A percentile compares a stretch with the other conserved stretches of the same genome.
Evolutionary conservation across 2,797 vertebrate genomes (phyloP).

Genomic region (Gymnodraco acuticeps): DNA sequence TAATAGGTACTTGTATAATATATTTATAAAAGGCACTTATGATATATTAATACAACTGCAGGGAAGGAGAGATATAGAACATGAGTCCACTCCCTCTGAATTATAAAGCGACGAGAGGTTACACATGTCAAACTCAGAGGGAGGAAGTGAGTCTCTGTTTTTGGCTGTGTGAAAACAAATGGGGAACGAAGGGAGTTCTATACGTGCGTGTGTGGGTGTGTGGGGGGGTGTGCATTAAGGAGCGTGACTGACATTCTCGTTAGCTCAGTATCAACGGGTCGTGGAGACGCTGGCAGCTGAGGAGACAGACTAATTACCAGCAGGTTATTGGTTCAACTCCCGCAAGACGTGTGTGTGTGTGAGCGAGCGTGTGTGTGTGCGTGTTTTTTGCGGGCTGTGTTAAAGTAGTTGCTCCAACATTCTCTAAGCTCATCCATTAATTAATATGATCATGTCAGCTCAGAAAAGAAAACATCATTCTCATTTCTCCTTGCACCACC

Average conservation of each 20-base stretch:
- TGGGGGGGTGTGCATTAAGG: not conserved
- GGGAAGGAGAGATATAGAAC: constrained; percentile 35
- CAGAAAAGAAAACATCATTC: constrained; percentile 67
- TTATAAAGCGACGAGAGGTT: constrained; percentile 62
- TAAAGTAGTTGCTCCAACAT: constrained; percentile 57
- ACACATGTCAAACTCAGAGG: constrained; percentile 54
- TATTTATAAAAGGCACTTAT: constrained; percentile 66
- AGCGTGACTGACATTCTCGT: constrained; percentile 77
- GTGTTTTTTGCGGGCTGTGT: constrained; percentile 33
- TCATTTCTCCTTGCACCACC: constrained; percentile 36
- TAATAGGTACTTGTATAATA: constrained; percentile 51
- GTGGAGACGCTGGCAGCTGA: constrained; percentile 74
- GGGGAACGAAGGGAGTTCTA: constrained; percentile 26
- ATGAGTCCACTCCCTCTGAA: constrained; percentile 55
- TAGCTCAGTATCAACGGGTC: constrained; percentile 80
- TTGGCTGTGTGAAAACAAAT: constrained; percentile 42
- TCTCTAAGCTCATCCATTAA: constrained; percentile 75
- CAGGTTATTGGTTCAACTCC: constrained; percentile 83
- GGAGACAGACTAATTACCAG: constrained; percentile 83
- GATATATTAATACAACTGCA: constrained; percentile 66
- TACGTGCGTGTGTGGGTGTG: constrained; percentile 3
- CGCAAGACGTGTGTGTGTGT: constrained; percentile 54
- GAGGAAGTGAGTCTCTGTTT: constrained; percentile 52
- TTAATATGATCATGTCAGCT: constrained; percentile 76
- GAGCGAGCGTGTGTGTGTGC: not conserved